phyloP scores from a whole-genome alignment of 2,797 vertebrate species.

The Myripristis jacobus region DNA sequence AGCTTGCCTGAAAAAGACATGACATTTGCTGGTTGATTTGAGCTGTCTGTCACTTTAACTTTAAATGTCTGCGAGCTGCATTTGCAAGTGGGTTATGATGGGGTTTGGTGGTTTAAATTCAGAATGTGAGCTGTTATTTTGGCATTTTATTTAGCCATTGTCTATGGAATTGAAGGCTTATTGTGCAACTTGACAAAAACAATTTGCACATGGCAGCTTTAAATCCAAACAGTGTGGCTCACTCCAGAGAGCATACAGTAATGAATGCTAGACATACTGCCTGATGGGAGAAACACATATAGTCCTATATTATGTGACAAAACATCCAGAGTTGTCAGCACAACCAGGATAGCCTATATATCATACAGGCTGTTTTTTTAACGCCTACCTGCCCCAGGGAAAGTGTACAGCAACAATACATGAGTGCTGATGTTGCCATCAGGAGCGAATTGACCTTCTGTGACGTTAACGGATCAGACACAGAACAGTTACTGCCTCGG shows the following conservation, averaged over 20 bases:
- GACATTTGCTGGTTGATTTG: conserved; percentile 72
- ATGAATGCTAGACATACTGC: conserved; percentile 23
- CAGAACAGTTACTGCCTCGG: conserved; percentile 51
- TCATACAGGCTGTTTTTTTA: conserved; percentile 53
- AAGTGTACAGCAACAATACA: conserved; percentile 54
- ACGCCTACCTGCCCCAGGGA: conserved; percentile 42
- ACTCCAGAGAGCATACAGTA: conserved; percentile 3
- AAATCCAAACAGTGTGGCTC: conserved; percentile 26
- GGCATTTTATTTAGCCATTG: conserved; percentile 11
- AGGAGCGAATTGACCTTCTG: conserved; percentile 65
- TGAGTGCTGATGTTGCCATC: conserved; percentile 50
- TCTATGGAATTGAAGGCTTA: conserved; percentile 11
- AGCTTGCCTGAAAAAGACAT: conserved; percentile 52
- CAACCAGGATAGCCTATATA: conserved; percentile 54
- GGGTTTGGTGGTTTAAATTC: conserved; percentile 14
- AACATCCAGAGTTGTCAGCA: conserved; percentile 55
- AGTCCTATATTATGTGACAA: conserved; percentile 37
- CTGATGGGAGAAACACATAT: conserved; percentile 34
- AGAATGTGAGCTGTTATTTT: not conserved
- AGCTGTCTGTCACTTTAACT: conserved; percentile 66
- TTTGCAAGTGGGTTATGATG: conserved; percentile 25
- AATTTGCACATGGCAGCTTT: conserved; percentile 20
- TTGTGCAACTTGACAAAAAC: not conserved
- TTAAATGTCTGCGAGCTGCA: conserved; percentile 33
- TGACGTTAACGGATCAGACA: conserved; percentile 53